phyloP scores from a whole-genome alignment of 2,113 vertebrate species.

The Gymnocephalus cernua region DNA sequence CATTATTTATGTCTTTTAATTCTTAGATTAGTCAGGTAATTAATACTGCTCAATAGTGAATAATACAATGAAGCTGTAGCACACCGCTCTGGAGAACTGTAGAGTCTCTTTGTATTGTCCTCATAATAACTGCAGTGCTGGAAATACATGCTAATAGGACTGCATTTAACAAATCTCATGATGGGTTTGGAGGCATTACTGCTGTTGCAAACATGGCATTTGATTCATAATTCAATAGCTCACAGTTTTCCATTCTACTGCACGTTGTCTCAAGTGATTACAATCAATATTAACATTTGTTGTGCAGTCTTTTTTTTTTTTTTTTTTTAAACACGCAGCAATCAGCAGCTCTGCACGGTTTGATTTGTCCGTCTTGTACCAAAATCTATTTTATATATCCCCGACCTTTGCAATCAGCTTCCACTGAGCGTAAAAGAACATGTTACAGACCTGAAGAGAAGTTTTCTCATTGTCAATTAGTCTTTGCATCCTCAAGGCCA shows the following conservation, averaged over 20 bases:
- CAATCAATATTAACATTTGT: slow-evolving; percentile 37
- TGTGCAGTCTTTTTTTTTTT: slow-evolving; percentile 13
- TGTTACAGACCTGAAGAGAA: background rate
- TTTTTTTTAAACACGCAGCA: background rate
- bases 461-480: slow-evolving; percentile 36
- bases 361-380: slow-evolving; percentile 35
- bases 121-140: slow-evolving; percentile 2
- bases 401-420: background rate
- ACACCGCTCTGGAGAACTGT: background rate
- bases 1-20: slow-evolving; percentile 4
- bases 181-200: slow-evolving; percentile 27
- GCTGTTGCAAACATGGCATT: slow-evolving; percentile 13
- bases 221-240: slow-evolving; percentile 38
- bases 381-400: background rate
- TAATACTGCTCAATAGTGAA: background rate
- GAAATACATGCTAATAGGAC: slow-evolving; percentile 8
- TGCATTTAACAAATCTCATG: slow-evolving; percentile 19
- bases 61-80: background rate
- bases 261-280: slow-evolving; percentile 15
- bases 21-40: background rate
- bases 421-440: background rate
- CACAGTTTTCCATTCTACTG: slow-evolving; percentile 11
- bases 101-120: background rate
- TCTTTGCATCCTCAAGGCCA: slow-evolving; percentile 42
- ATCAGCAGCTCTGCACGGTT: slow-evolving; percentile 19